Percentiles rank a stretch among this genome's conserved stretches.
phyloP scores from a whole-genome alignment of 1,140 invertebrate species.

The Drosophila repleta region DNA sequence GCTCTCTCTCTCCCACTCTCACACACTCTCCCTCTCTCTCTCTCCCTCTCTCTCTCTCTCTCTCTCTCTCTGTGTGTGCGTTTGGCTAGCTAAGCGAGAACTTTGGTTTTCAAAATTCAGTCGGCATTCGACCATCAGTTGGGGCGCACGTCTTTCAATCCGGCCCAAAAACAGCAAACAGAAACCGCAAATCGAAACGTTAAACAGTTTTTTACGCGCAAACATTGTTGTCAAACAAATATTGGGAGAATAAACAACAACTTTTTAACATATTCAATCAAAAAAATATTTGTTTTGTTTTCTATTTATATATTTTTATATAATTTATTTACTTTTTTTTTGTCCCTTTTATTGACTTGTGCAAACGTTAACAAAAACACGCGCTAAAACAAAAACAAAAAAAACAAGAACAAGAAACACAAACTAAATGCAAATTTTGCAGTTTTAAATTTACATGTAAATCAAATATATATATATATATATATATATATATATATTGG shows the following conservation, averaged over 20 bases:
- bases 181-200: neutral
- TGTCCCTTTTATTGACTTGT: neutral
- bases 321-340: neutral
- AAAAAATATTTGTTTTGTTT: neutral
- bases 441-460: neutral
- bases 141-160: conserved; percentile 61
- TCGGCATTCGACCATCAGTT: conserved; percentile 79
- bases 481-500: conserved; percentile 1
- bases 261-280: neutral
- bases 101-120: conserved; percentile 80
- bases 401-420: conserved; percentile 5
- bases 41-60: conserved; percentile 2
- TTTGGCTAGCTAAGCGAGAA: conserved; percentile 73
- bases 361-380: neutral
- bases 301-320: neutral
- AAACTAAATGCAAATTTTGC: conserved; percentile 7
- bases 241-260: neutral
- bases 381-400: conserved; percentile 2
- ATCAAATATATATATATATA: neutral
- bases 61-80: conserved; percentile 15
- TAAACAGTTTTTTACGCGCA: neutral
- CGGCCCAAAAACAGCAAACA: conserved; percentile 2
- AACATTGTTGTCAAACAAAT: neutral
- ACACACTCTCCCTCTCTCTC: conserved; percentile 1
- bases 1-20: conserved; percentile 19